Evolutionary conservation across 2,113 vertebrate species (phyloP).

Genomic region (Oncorhynchus nerka): DNA sequence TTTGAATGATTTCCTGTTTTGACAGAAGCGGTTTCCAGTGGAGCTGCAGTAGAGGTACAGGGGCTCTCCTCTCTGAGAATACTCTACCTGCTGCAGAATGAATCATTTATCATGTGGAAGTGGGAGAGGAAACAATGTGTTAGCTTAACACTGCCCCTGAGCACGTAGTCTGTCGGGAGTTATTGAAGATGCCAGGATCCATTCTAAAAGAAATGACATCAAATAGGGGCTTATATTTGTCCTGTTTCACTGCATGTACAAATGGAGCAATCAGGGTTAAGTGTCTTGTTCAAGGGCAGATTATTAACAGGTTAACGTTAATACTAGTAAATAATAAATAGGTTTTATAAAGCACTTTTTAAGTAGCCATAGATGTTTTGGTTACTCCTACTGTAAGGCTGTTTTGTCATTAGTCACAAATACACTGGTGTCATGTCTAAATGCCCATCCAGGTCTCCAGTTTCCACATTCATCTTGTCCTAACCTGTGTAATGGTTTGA

Average conservation of each 20-base stretch:
- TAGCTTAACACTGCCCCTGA: slow-evolving; percentile 18
- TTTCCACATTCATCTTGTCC: slow-evolving; percentile 26
- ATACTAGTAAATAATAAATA: no score
- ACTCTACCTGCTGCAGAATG: slow-evolving; percentile 12
- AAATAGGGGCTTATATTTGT: no score
- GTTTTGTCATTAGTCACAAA: slow-evolving; percentile 30
- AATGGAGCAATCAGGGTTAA: no score
- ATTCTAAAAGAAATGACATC: slow-evolving; percentile 18
- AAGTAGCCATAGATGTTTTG: not conserved
- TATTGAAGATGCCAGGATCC: slow-evolving; percentile 21
- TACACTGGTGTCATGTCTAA: slow-evolving; percentile 32
- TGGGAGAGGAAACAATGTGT: slow-evolving; percentile 23
- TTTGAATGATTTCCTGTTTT: slow-evolving; percentile 45
- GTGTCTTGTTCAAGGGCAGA: no score
- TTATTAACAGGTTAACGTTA: no score
- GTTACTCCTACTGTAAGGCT: not conserved
- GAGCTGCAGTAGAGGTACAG: slow-evolving; percentile 16
- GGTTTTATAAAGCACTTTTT: no score
- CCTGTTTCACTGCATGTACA: no score
- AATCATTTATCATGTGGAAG: slow-evolving; percentile 46
- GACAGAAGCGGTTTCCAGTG: slow-evolving; percentile 38
- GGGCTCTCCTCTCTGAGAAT: not conserved
- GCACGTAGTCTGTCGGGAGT: not conserved
- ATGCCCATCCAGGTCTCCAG: slow-evolving; percentile 13
- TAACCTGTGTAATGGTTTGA: slow-evolving; percentile 9